These are phyloP conservation scores for Saccostrea glomerata DNA, from an alignment of 1,140 invertebrate genomes.

Conservation along the genomic window DNA sequence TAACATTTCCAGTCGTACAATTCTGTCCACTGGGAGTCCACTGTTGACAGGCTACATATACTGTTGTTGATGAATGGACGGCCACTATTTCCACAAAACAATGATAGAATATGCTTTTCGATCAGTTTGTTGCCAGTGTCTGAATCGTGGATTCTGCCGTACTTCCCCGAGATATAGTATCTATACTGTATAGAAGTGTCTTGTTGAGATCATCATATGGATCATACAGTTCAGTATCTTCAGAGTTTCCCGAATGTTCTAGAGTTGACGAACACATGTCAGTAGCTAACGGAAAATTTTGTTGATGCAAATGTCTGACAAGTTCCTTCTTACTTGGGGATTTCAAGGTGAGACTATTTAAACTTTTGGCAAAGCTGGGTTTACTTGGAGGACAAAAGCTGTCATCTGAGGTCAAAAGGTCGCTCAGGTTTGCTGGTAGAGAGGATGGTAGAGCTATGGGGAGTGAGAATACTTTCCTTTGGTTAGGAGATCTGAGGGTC, in stretches of 20 bases:
- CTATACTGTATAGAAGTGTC: background rate
- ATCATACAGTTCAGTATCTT: slow-evolving; percentile 17
- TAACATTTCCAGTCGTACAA: slow-evolving; percentile 69
- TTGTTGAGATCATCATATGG: slow-evolving; percentile 18
- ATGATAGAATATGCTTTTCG: slow-evolving; percentile 66
- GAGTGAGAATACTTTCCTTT: background rate
- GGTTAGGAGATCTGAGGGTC: background rate
- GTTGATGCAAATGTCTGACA: slow-evolving; percentile 21
- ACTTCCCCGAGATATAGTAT: background rate
- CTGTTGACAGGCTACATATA: slow-evolving; percentile 47
- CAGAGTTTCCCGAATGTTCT: background rate
- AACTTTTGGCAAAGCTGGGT: background rate
- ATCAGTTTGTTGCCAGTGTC: slow-evolving; percentile 69
- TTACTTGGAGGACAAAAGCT: slow-evolving; percentile 16
- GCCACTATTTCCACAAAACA: slow-evolving; percentile 64
- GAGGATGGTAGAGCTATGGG: background rate
- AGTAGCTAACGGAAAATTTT: background rate
- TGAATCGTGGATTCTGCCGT: slow-evolving; percentile 59
- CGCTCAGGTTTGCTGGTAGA: background rate
- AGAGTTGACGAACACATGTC: background rate
- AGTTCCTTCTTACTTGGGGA: slow-evolving; percentile 3
- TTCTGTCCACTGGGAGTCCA: slow-evolving; percentile 65
- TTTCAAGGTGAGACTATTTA: background rate
- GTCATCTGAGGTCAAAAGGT: slow-evolving; percentile 2
- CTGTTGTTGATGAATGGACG: slow-evolving; percentile 60